phyloP scores from a whole-genome alignment of 2,888 invertebrate genomes.

The Trissolcus japonicus region DNA sequence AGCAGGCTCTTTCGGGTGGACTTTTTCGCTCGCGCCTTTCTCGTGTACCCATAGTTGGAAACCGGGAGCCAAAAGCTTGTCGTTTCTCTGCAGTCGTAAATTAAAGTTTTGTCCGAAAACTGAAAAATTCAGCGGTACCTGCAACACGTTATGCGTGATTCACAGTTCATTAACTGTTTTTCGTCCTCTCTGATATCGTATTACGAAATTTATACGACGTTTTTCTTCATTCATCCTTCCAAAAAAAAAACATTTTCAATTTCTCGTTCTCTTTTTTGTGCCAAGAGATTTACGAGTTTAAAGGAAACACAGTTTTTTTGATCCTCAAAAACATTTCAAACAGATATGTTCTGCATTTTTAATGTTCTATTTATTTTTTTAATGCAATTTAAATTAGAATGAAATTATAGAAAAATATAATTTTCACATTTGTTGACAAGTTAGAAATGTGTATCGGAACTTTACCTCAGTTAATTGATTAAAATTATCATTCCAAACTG shows the following conservation, averaged over 20 bases:
- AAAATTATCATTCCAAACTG: neutral
- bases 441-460: neutral
- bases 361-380: neutral
- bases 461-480: neutral
- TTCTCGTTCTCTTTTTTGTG: neutral
- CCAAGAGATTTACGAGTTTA: neutral
- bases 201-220: neutral
- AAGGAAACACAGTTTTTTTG: too few relatives aligned
- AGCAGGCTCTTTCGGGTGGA: constrained; percentile 68
- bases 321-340: too few relatives aligned
- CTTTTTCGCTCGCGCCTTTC: constrained; percentile 68
- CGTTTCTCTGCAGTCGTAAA: constrained; percentile 81
- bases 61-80: constrained; percentile 79
- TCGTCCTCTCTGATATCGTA: neutral
- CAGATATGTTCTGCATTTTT: neutral
- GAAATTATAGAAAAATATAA: neutral
- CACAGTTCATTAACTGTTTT: neutral
- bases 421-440: too few relatives aligned
- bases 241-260: neutral
- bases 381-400: too few relatives aligned
- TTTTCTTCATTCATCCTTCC: too few relatives aligned
- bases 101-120: constrained; percentile 77
- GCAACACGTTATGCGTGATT: constrained; percentile 29
- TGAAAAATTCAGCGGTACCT: constrained; percentile 69
- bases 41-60: constrained; percentile 81